These are phyloP conservation scores for Agonopterix subpropinquella DNA, from an alignment of 2,888 invertebrate genomes.

Conservation along the genomic window DNA sequence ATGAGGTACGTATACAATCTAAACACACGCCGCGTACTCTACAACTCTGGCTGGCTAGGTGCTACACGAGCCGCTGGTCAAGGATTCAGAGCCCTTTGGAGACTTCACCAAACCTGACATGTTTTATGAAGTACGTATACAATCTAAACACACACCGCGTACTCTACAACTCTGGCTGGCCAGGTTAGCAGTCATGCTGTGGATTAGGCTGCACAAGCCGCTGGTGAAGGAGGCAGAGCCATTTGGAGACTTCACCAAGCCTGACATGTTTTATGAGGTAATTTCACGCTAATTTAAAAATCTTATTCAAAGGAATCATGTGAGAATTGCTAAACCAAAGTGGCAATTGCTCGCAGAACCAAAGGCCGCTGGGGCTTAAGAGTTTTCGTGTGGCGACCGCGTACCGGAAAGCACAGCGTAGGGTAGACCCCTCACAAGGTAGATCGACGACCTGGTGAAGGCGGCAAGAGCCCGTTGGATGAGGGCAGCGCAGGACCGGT, in stretches of 20 bases:
- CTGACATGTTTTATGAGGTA: constrained; percentile 92
- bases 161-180: constrained; percentile 96
- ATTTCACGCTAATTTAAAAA: no score
- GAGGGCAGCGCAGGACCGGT: no score
- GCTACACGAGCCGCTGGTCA: constrained; percentile 83
- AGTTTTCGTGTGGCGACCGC: no score
- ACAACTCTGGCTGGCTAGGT: constrained; percentile 94
- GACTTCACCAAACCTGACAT: constrained; percentile 93
- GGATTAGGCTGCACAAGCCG: constrained; percentile 84
- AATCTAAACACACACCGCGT: constrained; percentile 87
- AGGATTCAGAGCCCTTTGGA: constrained; percentile 92
- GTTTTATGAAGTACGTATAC: constrained; percentile 80
- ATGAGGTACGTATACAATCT: constrained; percentile 67
- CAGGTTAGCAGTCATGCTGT: constrained; percentile 88
- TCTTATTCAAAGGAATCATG: no score
- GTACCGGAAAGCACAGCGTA: no score
- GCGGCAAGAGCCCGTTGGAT: no score
- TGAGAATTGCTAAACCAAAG: no score
- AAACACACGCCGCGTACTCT: no score
- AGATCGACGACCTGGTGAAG: no score
- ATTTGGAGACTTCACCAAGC: constrained; percentile 91
- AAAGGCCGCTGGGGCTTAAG: no score
- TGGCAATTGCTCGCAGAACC: no score
- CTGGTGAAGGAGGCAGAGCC: constrained; percentile 90
- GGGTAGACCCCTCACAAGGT: no score